These are phyloP conservation scores for Candidula unifasciata DNA, from an alignment of 2,888 invertebrate genomes.

Conservation along the genomic window DNA sequence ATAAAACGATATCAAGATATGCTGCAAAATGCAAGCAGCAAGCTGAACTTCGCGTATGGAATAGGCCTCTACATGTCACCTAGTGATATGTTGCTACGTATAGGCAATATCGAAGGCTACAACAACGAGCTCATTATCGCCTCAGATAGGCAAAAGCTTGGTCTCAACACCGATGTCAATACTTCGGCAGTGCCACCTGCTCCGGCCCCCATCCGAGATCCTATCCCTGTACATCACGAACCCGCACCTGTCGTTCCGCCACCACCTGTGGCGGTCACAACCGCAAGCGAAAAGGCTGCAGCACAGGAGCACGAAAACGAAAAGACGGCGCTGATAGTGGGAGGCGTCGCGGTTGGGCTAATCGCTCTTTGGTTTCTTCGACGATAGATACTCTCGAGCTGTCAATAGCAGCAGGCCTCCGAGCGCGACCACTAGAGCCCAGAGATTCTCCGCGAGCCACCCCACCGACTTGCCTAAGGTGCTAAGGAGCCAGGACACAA, in stretches of 20 bases:
- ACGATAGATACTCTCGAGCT: too few species aligned
- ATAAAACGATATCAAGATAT: too few species aligned
- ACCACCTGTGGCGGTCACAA: too few species aligned
- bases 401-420: too few species aligned
- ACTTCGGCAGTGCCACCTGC: not conserved
- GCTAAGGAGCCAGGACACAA: not conserved
- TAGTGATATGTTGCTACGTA: constrained; percentile 4
- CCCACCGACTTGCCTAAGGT: not conserved
- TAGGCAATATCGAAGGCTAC: not conserved
- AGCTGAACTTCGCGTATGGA: too few species aligned
- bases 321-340: not conserved
- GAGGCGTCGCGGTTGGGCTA: not conserved
- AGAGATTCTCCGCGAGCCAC: not conserved
- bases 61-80: not conserved
- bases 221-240: not conserved
- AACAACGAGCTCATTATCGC: not conserved
- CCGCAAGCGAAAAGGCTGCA: not conserved
- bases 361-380: not conserved
- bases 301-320: not conserved
- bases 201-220: not conserved
- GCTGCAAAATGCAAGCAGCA: too few species aligned
- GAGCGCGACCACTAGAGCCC: not conserved
- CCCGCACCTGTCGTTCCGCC: not conserved
- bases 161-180: not conserved
- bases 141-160: not conserved